Base-by-base conservation (phyloP, 2,888 invertebrate species). In the Phyto melanocephala region DNA sequence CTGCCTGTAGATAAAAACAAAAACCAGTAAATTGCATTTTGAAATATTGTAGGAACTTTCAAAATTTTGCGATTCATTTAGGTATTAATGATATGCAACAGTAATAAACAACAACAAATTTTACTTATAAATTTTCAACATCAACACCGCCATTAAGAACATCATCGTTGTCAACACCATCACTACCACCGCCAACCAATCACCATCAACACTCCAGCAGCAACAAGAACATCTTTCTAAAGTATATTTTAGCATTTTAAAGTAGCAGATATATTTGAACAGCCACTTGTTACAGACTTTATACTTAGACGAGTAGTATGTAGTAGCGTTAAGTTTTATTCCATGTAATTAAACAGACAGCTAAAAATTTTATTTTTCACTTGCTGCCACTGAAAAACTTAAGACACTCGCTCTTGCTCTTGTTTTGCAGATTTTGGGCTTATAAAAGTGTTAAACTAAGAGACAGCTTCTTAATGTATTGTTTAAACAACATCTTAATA, bases 71-170 rank as follows among this genome's bases (percentile, higher is more conserved):
- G 70, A 71, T 81, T 81, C 58, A 65, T 78, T 78, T 78, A 78
- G 72, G 40, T 78, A 81, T 78, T 81, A 81, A 78, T 81, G 78
- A 78, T 74, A 78, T 74, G 72, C 60, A 78, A 15, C 40, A 67
- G 10, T 33, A 72, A 15, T 6, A 71, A 28, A n/a, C n/a, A 58
- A 28, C 11, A 15, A 15, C 11, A 54, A 47, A 22, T 47, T 20
- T 11, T 28, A 28, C 6, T 28, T 28, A 17, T n/a, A 45, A 45
- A 70, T 56, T 70, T 35, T 8, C 63, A 17, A 62, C 63, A 60
- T 62, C 35, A 76, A 70, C 42, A 52, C 45, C 65, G 42, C 35
- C 52, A 72, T 67, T 58, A 60, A 45, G 28, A 63, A 28, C 62
- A 54, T 47, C 70, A 75, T 24, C 47, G 35, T 20, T 10, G 15